These are phyloP conservation scores for Brachypteracias leptosomus DNA, from an alignment of 2,113 vertebrate species.

Conservation along the genomic window DNA sequence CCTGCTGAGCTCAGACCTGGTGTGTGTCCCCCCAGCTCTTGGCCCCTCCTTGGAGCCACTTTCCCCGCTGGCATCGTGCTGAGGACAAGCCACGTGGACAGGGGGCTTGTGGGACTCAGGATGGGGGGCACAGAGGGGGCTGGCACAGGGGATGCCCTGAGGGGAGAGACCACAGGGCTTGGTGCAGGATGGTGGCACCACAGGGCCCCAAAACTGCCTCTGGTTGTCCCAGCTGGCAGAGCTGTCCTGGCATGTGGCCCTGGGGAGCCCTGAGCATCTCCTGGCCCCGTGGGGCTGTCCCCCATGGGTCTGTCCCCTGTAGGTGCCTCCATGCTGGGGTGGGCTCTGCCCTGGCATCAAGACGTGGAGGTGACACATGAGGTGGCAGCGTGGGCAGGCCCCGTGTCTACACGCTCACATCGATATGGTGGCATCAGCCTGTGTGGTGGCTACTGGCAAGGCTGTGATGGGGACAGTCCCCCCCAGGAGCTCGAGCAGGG, in stretches of 20 bases:
- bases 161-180: neutral
- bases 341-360: neutral
- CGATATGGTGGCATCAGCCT: accelerated
- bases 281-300: accelerated
- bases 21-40: neutral
- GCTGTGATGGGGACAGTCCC: accelerated
- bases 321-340: neutral
- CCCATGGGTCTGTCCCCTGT: neutral
- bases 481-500: accelerated
- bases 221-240: neutral
- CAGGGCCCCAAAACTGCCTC: neutral
- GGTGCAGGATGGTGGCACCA: accelerated
- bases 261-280: neutral
- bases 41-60: neutral
- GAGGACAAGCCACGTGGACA: accelerated
- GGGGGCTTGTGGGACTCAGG: accelerated
- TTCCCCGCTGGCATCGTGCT: accelerated
- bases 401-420: accelerated
- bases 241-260: neutral
- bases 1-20: accelerated
- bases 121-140: neutral
- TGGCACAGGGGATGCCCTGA: neutral
- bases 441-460: accelerated
- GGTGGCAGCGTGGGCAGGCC: neutral
- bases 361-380: accelerated